Evolutionary conservation across 37 sponge, comb jelly and placozoan species (phyloP), one percentile per base, ranked within the genome.

Genomic region (Mnemiopsis leidyi): DNA sequence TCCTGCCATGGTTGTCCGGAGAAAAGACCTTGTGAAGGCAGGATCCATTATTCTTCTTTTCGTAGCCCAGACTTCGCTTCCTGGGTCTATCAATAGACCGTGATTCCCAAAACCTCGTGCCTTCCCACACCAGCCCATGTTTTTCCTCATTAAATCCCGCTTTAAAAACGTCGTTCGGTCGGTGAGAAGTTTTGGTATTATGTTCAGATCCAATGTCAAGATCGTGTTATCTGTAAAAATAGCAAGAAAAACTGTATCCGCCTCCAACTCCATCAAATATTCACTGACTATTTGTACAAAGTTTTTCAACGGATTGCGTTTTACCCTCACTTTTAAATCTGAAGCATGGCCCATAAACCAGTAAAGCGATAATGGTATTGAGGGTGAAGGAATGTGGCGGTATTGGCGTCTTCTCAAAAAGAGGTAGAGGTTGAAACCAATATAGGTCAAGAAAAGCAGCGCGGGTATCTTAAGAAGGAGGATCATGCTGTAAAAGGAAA

Each of bases 321-420:
- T 7, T 25, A 7, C 3, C 7, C 16, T 3, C 73, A 5, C 2
- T 30, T 23, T 71, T 30, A 71, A 3, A 30, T 20, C 0, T 0
- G 94, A 61, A 28, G 32, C 32, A 29, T 23, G 69, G 37, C 77
- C 71, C 39, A 83, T 76, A 69, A 31, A 3, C 68, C 23, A 32
- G 28, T 35, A n/a, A n/a, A n/a, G n/a, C 69, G 93, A 69, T 0
- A 94, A 77, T 21, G 96, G 96, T 24, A 97, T 93, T 34, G 83
- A 93, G 38, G 97, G 95, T 0, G 96, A 95, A 25, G 32, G 35
- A 29, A 93, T 82, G 77, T 75, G 93, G 0, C 29, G 26, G 73
- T 71, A 71, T 3, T 25, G 29, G 2, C 73, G 23, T 18, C 73
- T 3, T 18, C 25, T 71, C 26, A 25, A 28, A 29, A 28, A 71